Base-by-base conservation (phyloP, 2,888 invertebrate genomes). In the Meiosimyza decipiens region DNA sequence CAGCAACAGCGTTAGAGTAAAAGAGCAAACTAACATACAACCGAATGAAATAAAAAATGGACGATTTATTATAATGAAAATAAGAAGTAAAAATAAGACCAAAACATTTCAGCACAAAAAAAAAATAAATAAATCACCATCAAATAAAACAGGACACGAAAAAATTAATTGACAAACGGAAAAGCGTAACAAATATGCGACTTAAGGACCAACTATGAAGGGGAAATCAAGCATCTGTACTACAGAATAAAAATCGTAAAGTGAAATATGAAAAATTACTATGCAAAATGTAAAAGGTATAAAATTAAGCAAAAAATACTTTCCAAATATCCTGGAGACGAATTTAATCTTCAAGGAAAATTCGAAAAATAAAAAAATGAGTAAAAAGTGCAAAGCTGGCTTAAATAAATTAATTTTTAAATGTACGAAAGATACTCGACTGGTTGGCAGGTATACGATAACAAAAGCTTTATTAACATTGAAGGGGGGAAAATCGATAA, bases 81-180 rank as follows among this genome's bases (percentile, higher is more conserved):
- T 28, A 22, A 64, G 13, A 22, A 40, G 40, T 40, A 40, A 51
- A 22, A 13, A 40, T 5, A 64, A n/a, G 16, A 18, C 28, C 40
- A 11, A 9, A 40, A 40, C 9, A 40, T 40, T 40, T 40, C 40
- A 40, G 2, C 40, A 40, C 6, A 40, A 16, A 63, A 63, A 40
- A 63, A n/a, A 47, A 11, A 18, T 47, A 9, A 40, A 60, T 3
- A 11, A n/a, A 13, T 6, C 40, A 40, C 40, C 40, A 40, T 9
- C 40, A 40, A 40, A 40, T 40, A 40, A 40, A 40, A 40, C 40
- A 40, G 40, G 9, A 40, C 40, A 40, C 40, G 28, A 18, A 64
- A 51, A 64, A 64, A 64, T 51, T 50, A 64, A 64, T 64, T 64
- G 64, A 64, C 64, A 64, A 64, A 64, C 64, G 64, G 51, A 64